Conservation (phyloP, 2,113 vertebrate species). For the Saimiri boliviensis region DNA sequence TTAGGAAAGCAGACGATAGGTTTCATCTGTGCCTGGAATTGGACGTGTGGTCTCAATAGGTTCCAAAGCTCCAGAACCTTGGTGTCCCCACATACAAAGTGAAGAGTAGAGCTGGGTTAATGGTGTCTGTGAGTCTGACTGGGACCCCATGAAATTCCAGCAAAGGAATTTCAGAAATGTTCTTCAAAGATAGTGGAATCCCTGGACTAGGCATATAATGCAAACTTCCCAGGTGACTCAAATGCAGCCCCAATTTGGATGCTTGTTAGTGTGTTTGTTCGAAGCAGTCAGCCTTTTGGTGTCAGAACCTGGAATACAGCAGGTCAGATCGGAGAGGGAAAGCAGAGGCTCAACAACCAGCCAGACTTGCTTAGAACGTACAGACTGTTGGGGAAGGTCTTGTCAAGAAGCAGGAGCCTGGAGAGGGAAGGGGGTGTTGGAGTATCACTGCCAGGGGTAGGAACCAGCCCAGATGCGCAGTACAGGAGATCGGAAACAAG, state of each 20-base stretch:
- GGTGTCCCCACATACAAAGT: neutral
- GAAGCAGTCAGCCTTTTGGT: neutral
- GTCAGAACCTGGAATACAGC: neutral
- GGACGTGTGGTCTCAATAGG: neutral
- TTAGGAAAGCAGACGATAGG: neutral
- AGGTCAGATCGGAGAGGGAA: neutral
- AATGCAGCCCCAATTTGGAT: neutral
- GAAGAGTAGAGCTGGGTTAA: neutral
- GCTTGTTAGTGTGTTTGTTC: neutral
- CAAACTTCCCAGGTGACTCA: neutral
- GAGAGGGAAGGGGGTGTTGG: neutral
- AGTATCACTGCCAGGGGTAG: neutral
- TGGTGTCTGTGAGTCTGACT: neutral
- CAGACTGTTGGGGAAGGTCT: neutral
- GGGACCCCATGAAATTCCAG: neutral
- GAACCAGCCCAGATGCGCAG: neutral
- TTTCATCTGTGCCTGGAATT: neutral
- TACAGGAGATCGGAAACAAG: neutral
- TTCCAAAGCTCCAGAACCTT: neutral
- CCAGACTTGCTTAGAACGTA: neutral
- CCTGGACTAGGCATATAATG: neutral
- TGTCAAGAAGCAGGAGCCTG: neutral
- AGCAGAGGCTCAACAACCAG: neutral
- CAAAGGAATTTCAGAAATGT: neutral
- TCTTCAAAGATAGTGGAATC: neutral